These are phyloP conservation scores for Eupithecia insigniata DNA, from an alignment of 2,888 invertebrate genomes.

Conservation along the genomic window DNA sequence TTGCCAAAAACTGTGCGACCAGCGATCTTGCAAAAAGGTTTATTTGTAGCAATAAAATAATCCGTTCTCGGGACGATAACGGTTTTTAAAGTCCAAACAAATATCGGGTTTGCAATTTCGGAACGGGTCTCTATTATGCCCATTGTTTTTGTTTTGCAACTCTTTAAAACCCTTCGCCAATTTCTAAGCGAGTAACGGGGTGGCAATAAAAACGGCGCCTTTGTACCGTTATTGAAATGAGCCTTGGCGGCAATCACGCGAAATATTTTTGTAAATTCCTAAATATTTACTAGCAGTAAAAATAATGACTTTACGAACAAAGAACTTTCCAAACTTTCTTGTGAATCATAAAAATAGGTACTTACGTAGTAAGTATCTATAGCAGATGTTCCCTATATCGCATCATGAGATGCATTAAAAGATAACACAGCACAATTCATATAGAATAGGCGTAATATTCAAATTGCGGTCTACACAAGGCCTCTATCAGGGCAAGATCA, in stretches of 20 bases:
- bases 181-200: slow-evolving; percentile 57
- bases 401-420: slow-evolving; percentile 41
- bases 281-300: slow-evolving; percentile 50
- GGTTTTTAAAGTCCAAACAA: slow-evolving; percentile 54
- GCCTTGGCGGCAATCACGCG: slow-evolving; percentile 39
- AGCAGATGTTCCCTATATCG: slow-evolving; percentile 41
- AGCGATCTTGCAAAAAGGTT: slow-evolving; percentile 47
- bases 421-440: slow-evolving; percentile 46
- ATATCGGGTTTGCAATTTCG: slow-evolving; percentile 53
- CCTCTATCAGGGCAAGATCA: slow-evolving; percentile 56
- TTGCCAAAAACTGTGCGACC: slow-evolving; percentile 33
- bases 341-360: not conserved
- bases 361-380: not conserved
- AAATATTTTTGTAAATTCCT: slow-evolving; percentile 36
- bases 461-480: slow-evolving; percentile 56
- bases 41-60: slow-evolving; percentile 69
- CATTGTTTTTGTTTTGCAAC: slow-evolving; percentile 69
- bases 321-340: slow-evolving; percentile 25
- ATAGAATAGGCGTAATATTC: slow-evolving; percentile 51
- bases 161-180: slow-evolving; percentile 67
- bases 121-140: slow-evolving; percentile 54
- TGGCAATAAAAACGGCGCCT: slow-evolving; percentile 61
- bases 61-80: slow-evolving; percentile 60
- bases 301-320: slow-evolving; percentile 35
- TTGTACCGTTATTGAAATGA: slow-evolving; percentile 47